Evolutionary conservation across 2,888 invertebrate genomes (phyloP), one percentile per base, ranked within the genome.

Genomic region (Ormyrus labotus): DNA sequence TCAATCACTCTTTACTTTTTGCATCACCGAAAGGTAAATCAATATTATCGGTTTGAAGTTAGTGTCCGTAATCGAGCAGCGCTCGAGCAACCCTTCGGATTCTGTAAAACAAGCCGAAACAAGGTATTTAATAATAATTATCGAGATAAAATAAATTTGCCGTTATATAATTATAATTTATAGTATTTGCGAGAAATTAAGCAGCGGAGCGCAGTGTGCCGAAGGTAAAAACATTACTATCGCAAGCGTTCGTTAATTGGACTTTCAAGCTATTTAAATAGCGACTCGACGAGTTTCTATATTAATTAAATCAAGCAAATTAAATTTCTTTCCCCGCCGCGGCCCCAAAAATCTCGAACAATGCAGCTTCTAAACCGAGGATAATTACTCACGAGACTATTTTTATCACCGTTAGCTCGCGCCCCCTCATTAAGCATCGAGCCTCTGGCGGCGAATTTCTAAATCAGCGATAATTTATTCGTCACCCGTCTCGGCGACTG

Each of bases 261-360:
- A 53, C 60, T 45, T 10, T 53, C 53, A 51, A 61, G 3, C 45
- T 13, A 53, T 53, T 63, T 55, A 72, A 63, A 51, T 63, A 53
- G n/a, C 53, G n/a, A 9, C 45, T 48, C 58, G 11, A 50, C 50
- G 50, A 50, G 9, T 64, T 57, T 57, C 53, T 45, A 50, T 57
- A 72, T 72, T 72, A 74, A 74, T 65, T 65, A 65, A 58, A 58
- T 57, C n/a, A 34, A 11, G 8, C 55, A 65, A 74, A 65, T 19
- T n/a, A 45, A 50, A 63, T 47, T 60, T 61, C 9, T 4, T 19
- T 57, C 53, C 69, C 19, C 19, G 19, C 19, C 19, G 19, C 19
- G 19, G 19, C 19, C 2, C 19, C 19, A 19, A 19, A 19, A 19
- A 19, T 19, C 19, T 19, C 19, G 19, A 69, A 55, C 47, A 57